Evolutionary conservation across 2,797 vertebrate genomes (phyloP), one percentile per base, ranked within the genome.

Genomic region (Gallinago nigripennis): DNA sequence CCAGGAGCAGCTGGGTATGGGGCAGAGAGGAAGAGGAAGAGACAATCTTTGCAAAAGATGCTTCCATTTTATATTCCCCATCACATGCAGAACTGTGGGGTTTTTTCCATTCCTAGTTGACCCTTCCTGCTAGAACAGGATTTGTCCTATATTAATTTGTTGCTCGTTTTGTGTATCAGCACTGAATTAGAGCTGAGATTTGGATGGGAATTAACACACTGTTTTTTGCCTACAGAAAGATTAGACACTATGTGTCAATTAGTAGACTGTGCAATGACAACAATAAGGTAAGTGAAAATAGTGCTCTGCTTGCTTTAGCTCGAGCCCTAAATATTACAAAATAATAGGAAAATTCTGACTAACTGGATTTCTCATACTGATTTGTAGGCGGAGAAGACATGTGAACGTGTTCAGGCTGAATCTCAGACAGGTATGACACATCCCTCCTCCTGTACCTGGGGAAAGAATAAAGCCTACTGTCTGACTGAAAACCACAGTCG

Each of bases 231-330:
- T 98, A 84, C 98, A 99, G 99, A 98, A 99, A 99, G 98, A 99
- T 99, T 98, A 99, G 99, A 99, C 99, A 99, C 99, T 99, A 99
- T 99, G 99, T 99, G 99, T 99, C 99, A 96, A 98, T 99, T 98
- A 99, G 99, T 98, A 98, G 98, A 98, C 98, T 99, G 97, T 99
- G 98, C 98, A 99, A 98, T 97, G 99, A 99, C 98, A 99, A 98
- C 98, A 99, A 98, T 98, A 99, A 99, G 99, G 99, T 99, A 98
- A 70, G 98, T 93, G 94, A 90, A 88, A 92, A 45, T 8, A 46
- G n/a, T 83, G 75, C 56, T 51, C 54, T 57, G 50, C 79, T 48
- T 50, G 53, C 69, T 92, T 85, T 46, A 58, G 37, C 66, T 90
- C 93, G 58, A 82, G 70, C 64, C 30, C 66, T 92, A 69, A 60